phyloP scores from a whole-genome alignment of 2,888 invertebrate genomes.

The Heliconius aoede region DNA sequence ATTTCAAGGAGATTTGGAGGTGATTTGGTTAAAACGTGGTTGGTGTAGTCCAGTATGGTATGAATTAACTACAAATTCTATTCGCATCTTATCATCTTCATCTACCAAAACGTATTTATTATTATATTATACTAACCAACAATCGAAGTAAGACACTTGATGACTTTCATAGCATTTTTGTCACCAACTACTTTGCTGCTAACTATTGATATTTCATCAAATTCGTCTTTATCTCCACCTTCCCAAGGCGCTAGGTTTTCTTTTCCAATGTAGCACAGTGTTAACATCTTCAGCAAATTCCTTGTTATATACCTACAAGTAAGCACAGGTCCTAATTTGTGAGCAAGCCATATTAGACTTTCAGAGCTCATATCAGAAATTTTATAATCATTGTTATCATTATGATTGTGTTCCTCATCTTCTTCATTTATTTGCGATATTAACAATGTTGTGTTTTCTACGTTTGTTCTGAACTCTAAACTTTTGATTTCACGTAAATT shows the following conservation, averaged over 20 bases:
- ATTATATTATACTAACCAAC: slow-evolving; percentile 85
- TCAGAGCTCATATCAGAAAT: slow-evolving; percentile 94
- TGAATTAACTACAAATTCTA: not conserved
- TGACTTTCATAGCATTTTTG: slow-evolving; percentile 91
- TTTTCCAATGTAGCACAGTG: slow-evolving; percentile 94
- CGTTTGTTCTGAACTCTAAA: slow-evolving; percentile 57
- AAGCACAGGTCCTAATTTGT: slow-evolving; percentile 96
- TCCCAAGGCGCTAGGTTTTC: slow-evolving; percentile 87
- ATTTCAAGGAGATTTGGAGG: too few relatives aligned
- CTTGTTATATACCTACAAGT: slow-evolving; percentile 95
- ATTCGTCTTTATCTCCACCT: slow-evolving; percentile 70
- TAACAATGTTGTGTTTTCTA: slow-evolving; percentile 47
- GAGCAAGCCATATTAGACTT: slow-evolving; percentile 95
- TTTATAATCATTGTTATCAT: slow-evolving; percentile 68
- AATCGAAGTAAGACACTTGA: slow-evolving; percentile 94
- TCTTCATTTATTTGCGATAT: slow-evolving; percentile 57
- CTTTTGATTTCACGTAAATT: slow-evolving; percentile 56
- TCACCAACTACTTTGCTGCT: slow-evolving; percentile 90
- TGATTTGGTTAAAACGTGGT: too few relatives aligned
- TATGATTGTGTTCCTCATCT: slow-evolving; percentile 56
- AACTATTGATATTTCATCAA: slow-evolving; percentile 85
- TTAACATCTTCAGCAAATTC: slow-evolving; percentile 96
- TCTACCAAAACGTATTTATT: not conserved
- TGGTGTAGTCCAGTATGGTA: too few relatives aligned
- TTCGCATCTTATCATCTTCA: not conserved